Evolutionary conservation across 2,797 vertebrate species (phyloP), one percentile per base, ranked within the genome.

Genomic region (Cyclura pinguis): DNA sequence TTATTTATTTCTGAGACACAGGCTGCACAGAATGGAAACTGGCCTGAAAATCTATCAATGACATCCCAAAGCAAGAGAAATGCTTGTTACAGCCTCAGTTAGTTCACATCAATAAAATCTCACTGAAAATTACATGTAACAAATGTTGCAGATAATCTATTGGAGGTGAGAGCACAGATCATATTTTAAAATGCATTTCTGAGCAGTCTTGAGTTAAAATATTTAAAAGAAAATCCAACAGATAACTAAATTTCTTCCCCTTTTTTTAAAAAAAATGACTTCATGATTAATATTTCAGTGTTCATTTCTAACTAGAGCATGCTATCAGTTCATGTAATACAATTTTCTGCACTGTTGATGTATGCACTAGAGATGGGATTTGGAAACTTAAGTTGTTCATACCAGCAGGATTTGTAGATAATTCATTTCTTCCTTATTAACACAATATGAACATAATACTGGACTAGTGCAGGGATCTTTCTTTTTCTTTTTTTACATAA

Each of bases 361-460:
- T 85, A 32, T 22, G 3, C 92, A 90, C 90, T 84, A 90, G 16
- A 92, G 78, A n/a, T 4, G 89, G 38, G 35, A 90, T 24, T 77
- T 90, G 78, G 72, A 38, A 88, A 86, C 85, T 93, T 87, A 81
- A 69, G 78, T 0, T 93, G 52, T 78, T 72, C 27, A 92, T 91
- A 90, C 69, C 52, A 38, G 22, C 64, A 73, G 64, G 24, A 7
- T 90, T 69, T 93, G 27, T 14, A 91, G 90, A 89, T 35, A 72
- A 3, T 64, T 76, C 47, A 72, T 47, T 50, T 90, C 87, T 78
- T 94, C 73, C 72, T 1, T 55, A 24, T 91, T 88, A 89, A 67
- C 92, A 89, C 20, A 90, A 32, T 84, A 16, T 52, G 83, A 91
- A 55, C 3, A 88, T 38, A 74, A 80, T 77, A 90, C 80, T 93